A percentile compares a stretch with the other conserved stretches of the same genome.
phyloP scores from a whole-genome alignment of 2,113 vertebrate genomes.

The Emydura subglobosa region DNA sequence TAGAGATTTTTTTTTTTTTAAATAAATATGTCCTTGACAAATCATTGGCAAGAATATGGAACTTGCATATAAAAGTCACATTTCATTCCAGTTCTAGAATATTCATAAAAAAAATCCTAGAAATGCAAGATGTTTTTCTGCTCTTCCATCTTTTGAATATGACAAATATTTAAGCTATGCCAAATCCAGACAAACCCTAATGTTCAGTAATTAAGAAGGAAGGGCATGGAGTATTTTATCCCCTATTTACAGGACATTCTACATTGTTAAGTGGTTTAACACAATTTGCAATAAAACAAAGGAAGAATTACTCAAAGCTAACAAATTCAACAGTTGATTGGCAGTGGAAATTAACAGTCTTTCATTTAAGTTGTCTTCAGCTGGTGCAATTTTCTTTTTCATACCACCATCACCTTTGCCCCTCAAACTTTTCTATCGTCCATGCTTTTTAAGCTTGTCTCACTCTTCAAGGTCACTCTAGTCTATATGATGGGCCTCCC shows the following conservation, averaged over 20 bases:
- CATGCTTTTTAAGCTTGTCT: not conserved
- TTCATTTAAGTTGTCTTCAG: constrained; percentile 57
- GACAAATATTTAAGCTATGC: not conserved
- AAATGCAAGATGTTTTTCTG: not conserved
- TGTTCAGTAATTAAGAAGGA: constrained; percentile 35
- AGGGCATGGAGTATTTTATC: constrained; percentile 47
- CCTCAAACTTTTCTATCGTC: not conserved
- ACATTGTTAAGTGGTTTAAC: constrained; percentile 48
- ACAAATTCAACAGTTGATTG: constrained; percentile 50
- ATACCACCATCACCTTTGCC: not conserved
- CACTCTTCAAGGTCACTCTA: not conserved
- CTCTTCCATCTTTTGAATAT: constrained; percentile 33
- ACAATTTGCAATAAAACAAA: constrained; percentile 66
- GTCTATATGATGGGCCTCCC: not conserved
- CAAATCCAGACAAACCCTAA: constrained; percentile 66
- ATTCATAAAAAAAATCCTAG: constrained; percentile 24
- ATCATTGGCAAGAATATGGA: constrained; percentile 64
- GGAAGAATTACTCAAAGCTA: constrained; percentile 73
- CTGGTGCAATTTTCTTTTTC: constrained; percentile 52
- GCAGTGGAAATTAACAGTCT: constrained; percentile 35
- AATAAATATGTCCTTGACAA: constrained; percentile 55
- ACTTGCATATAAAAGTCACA: constrained; percentile 49
- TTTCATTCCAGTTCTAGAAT: constrained; percentile 67
- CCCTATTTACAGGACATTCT: constrained; percentile 47
- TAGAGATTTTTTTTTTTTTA: constrained; percentile 69